Evolutionary conservation across 2,797 vertebrate genomes (phyloP).

Genomic region (Sciurus vulgaris): DNA sequence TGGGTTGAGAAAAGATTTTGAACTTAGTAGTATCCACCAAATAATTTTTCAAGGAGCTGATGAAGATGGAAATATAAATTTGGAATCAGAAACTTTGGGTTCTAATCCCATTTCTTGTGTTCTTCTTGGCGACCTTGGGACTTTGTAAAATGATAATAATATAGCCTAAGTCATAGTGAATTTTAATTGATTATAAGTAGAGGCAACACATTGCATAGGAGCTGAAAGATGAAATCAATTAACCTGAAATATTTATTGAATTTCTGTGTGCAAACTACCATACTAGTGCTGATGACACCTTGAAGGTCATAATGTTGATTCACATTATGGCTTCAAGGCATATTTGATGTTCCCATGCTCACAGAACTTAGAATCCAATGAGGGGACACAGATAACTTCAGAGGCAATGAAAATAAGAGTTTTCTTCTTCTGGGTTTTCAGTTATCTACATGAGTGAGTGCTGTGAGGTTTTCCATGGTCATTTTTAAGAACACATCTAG

Average conservation of each 20-base stretch:
- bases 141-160: conserved; percentile 18
- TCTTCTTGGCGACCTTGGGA: neutral
- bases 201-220: neutral
- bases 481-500: conserved; percentile 25
- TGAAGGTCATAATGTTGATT: neutral
- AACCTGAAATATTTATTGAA: conserved; percentile 12
- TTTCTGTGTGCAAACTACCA: neutral
- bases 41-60: neutral
- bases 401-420: neutral
- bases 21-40: neutral
- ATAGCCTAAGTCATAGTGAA: neutral
- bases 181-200: conserved; percentile 1
- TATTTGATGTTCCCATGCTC: neutral
- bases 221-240: neutral
- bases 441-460: conserved; percentile 8
- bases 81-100: conserved; percentile 34
- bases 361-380: neutral
- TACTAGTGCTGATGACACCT: neutral
- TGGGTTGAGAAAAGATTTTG: conserved; percentile 29
- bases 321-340: too few species aligned
- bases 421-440: conserved; percentile 13
- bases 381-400: neutral
- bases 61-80: neutral
- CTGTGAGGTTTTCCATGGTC: neutral
- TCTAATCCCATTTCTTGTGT: conserved; percentile 55